These are phyloP conservation scores for Aricia artaxerxes DNA, from an alignment of 2,888 invertebrate genomes.

Conservation along the genomic window DNA sequence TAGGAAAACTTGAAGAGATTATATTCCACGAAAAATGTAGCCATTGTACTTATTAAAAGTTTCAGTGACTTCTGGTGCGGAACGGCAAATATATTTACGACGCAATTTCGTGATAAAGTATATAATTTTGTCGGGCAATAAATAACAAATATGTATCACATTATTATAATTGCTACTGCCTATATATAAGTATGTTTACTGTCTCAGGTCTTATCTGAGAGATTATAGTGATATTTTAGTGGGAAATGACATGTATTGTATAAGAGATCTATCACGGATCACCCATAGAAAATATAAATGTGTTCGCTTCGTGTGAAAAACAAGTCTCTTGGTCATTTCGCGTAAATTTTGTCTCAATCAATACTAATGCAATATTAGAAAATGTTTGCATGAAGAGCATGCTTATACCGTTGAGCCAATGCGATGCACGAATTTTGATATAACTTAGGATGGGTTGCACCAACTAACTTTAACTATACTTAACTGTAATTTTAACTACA, in stretches of 20 bases:
- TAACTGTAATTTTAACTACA: too few relatives aligned
- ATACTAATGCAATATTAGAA: too few relatives aligned
- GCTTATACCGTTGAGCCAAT: too few relatives aligned
- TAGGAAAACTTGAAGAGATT: slow-evolving; percentile 8
- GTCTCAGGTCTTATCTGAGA: neutral
- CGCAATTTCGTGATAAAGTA: slow-evolving; percentile 1
- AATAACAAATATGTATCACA: neutral
- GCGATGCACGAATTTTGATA: too few relatives aligned
- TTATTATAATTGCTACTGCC: neutral
- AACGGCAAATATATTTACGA: slow-evolving; percentile 14
- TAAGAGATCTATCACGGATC: neutral
- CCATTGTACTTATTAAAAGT: slow-evolving; percentile 8
- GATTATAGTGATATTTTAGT: neutral
- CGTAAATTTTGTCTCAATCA: too few relatives aligned
- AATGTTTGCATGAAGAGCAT: too few relatives aligned
- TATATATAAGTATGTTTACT: neutral
- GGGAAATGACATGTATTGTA: neutral
- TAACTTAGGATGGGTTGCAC: too few relatives aligned
- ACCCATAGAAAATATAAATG: too few relatives aligned
- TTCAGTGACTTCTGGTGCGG: neutral
- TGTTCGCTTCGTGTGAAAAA: too few relatives aligned
- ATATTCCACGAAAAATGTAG: slow-evolving; percentile 1
- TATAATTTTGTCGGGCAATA: neutral
- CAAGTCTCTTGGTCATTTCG: too few relatives aligned
- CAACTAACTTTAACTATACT: too few relatives aligned